Base-by-base conservation (phyloP, 2,113 vertebrate genomes). In the Electrona antarctica region DNA sequence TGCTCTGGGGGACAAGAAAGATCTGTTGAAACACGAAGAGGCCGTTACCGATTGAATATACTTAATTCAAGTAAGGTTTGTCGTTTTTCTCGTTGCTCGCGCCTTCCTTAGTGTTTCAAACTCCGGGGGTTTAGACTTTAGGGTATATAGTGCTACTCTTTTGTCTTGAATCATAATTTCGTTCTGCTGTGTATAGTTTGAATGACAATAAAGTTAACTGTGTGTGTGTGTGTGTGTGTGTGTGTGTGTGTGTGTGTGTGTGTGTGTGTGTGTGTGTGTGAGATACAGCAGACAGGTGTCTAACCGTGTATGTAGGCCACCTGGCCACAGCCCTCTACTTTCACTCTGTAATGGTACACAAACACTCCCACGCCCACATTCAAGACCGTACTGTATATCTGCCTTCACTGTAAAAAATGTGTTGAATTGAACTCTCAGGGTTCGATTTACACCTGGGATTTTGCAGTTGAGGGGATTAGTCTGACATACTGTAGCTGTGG, bases 211-310 rank as follows among this genome's bases (percentile, higher is more conserved):
- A 4, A 41, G 33, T 41, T 41, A 41, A 41, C 51, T 54, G 13
- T 54, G 51, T 54, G 51, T 12, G 51, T 21, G 66, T 65, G 69
- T 78, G 49, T 46, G 28, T 47, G 45, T 68, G 14, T 64, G 77
- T 71, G 41, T 15, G 0, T 49, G 12, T 60, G 59, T 7, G 33
- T 60, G 21, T 33, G 41, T 46, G 60, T 8, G 59, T 62, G 29
- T 61, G 69, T 49, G 72, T 67, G 74, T 65, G 64, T 51, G 73
- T 59, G 73, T 61, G 50, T n/a, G n/a, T n/a, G n/a, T n/a, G n/a
- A n/a, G n/a, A n/a, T 69, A 67, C 67, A 65, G 56, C 52, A 15
- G 7, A 52, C 54, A 54, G 7, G 21, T 59, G 60, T 48, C 51
- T 56, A 8, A 13, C 11, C 9, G 59, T 11, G 33, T 41, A 6